Percentiles rank a stretch among this genome's conserved stretches.
phyloP scores from a whole-genome alignment of 2,888 invertebrate species.

The Iselma pallidipennis region DNA sequence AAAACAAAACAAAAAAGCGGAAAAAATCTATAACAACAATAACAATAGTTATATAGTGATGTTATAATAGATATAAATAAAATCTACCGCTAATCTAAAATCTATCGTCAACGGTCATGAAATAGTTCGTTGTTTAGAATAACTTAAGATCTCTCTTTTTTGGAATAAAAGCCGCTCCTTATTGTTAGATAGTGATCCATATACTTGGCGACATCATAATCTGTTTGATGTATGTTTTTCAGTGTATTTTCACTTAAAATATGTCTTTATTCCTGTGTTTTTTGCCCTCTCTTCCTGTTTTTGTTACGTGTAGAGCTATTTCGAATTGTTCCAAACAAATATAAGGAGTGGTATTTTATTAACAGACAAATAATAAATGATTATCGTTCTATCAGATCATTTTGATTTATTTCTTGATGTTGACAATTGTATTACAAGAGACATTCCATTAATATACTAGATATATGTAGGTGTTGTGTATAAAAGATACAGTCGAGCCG shows the following conservation, averaged over 20 bases:
- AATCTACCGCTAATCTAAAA: constrained; percentile 12
- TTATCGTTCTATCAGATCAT: too few species aligned
- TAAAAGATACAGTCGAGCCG: too few species aligned
- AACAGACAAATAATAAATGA: background rate
- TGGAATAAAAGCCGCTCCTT: background rate
- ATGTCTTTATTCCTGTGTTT: too few species aligned
- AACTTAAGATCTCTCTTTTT: constrained; percentile 20
- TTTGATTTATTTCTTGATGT: background rate
- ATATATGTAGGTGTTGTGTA: background rate
- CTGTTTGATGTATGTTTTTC: constrained; percentile 17
- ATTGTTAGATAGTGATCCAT: too few species aligned
- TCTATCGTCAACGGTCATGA: constrained; percentile 8
- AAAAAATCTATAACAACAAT: background rate
- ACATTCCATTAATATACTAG: background rate
- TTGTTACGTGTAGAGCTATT: background rate
- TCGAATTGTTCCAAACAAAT: background rate
- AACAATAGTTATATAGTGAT: too few species aligned
- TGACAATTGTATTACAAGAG: background rate
- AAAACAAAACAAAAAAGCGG: background rate
- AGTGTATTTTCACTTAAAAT: too few species aligned
- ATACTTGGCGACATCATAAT: constrained; percentile 21
- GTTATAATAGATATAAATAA: constrained; percentile 2
- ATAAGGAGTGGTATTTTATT: background rate
- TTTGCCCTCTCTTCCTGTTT: background rate
- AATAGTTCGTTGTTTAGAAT: constrained; percentile 14